Evolutionary conservation across 2,888 invertebrate genomes (phyloP).

Genomic region (Agriopis marginaria): DNA sequence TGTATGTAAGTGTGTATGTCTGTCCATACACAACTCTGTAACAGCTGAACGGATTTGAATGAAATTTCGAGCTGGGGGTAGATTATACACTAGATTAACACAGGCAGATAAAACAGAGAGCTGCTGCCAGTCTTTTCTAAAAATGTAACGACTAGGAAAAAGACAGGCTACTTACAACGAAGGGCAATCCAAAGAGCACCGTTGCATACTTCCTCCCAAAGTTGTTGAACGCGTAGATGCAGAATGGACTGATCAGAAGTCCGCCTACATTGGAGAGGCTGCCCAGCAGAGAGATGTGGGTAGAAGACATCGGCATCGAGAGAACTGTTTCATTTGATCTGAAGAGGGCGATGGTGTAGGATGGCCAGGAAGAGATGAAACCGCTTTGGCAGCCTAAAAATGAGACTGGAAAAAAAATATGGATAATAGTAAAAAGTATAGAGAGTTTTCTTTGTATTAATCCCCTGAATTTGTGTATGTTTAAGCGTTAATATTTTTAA

Average conservation of each 20-base stretch:
- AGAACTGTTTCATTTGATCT: slow-evolving; percentile 70
- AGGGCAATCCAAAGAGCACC: slow-evolving; percentile 72
- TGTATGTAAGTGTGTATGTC: no score
- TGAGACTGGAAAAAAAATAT: slow-evolving; percentile 59
- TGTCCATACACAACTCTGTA: no score
- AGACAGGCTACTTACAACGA: slow-evolving; percentile 60
- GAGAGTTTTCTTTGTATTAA: no score
- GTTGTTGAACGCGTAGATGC: slow-evolving; percentile 65
- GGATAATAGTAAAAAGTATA: no score
- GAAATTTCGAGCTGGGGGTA: no score
- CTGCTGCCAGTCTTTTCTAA: not conserved
- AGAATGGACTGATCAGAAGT: slow-evolving; percentile 66
- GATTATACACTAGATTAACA: no score
- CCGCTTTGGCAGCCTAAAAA: slow-evolving; percentile 69
- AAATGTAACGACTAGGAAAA: not conserved
- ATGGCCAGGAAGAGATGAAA: slow-evolving; percentile 74
- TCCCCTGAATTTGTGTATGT: no score
- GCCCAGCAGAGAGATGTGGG: slow-evolving; percentile 69
- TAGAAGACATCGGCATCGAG: slow-evolving; percentile 62
- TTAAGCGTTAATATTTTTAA: no score
- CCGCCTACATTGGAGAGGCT: slow-evolving; percentile 73
- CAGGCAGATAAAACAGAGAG: no score
- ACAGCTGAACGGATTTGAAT: no score
- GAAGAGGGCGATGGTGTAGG: slow-evolving; percentile 68
- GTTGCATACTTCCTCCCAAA: slow-evolving; percentile 74